Evolutionary conservation across 2,888 invertebrate genomes (phyloP), one percentile per base, ranked within the genome.

Genomic region (Seira sanloemensis): DNA sequence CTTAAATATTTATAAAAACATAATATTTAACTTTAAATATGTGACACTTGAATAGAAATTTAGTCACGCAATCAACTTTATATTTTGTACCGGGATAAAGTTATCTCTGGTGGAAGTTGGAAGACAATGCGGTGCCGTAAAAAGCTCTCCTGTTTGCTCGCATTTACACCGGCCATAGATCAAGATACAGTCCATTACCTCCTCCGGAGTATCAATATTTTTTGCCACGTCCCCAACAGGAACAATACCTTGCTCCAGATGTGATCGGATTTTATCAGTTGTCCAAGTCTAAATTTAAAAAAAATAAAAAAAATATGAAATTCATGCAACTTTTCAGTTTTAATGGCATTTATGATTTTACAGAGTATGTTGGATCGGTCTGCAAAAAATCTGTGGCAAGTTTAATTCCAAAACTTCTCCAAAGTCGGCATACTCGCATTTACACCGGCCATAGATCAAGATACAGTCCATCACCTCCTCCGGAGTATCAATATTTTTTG

Each of bases 381-480:
- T 93, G 92, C 18, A 94, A 90, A 37, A 94, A 92, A 89, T 93
- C 92, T 37, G 46, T 26, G n/a, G 19, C n/a, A 69, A 37, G 2
- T 37, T 19, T n/a, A 37, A 69, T 16, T 26, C 1, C 12, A 37
- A 69, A 26, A 69, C 7, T 27, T n/a, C n/a, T n/a, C n/a, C n/a
- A n/a, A n/a, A n/a, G n/a, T n/a, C n/a, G n/a, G n/a, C n/a, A n/a
- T n/a, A n/a, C n/a, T 92, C 91, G 82, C 94, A 93, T 83, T 92
- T 92, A 18, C 93, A 93, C 24, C 92, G 89, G 0, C 94, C 94
- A 81, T 94, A 93, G 12, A 94, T 90, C 1, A 94, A 90, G 1
- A 94, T 91, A 18, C 94, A 92, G 85, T 94, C 93, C 87, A 93
- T 92, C 91, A 93, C 93, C 88, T 93, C 90, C 71, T 93, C 93